Evolutionary conservation across 2,888 invertebrate species (phyloP).

Genomic region (Oscheius sp.): DNA sequence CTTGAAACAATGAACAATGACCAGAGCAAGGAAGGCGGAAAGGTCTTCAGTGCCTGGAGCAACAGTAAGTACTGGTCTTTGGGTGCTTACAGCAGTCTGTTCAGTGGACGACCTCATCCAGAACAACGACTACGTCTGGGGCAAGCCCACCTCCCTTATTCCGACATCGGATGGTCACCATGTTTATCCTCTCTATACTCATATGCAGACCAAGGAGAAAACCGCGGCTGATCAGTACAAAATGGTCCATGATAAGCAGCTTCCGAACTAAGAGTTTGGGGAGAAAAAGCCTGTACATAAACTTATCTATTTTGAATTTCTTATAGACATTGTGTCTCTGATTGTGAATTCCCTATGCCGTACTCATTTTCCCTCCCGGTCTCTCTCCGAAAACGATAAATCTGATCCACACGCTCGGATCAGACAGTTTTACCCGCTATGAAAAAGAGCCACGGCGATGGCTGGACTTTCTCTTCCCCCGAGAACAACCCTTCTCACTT

Average conservation of each 20-base stretch:
- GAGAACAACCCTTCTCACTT: background rate
- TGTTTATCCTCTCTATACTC: constrained; percentile 50
- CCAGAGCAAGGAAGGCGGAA: constrained; percentile 37
- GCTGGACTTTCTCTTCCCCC: background rate
- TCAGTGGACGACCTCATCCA: constrained; percentile 63
- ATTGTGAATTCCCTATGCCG: too few species aligned
- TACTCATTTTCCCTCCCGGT: background rate
- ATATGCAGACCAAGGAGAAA: constrained; percentile 62
- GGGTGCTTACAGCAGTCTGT: background rate
- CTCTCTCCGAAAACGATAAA: constrained; percentile 1
- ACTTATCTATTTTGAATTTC: too few species aligned
- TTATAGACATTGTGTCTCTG: too few species aligned
- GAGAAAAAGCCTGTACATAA: too few species aligned
- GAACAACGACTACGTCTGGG: constrained; percentile 61
- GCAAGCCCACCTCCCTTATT: constrained; percentile 57
- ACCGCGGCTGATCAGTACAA: constrained; percentile 56
- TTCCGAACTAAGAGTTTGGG: background rate
- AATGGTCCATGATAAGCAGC: constrained; percentile 34
- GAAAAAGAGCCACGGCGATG: constrained; percentile 17
- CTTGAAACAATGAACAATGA: constrained; percentile 51
- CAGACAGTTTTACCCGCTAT: background rate
- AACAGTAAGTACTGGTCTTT: constrained; percentile 36
- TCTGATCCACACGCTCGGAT: constrained; percentile 4
- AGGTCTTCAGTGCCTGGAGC: constrained; percentile 57
- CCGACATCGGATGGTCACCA: constrained; percentile 50